These are phyloP conservation scores for Enteromius anoplus DNA, from an alignment of 2,797 vertebrate species.

Conservation along the genomic window DNA sequence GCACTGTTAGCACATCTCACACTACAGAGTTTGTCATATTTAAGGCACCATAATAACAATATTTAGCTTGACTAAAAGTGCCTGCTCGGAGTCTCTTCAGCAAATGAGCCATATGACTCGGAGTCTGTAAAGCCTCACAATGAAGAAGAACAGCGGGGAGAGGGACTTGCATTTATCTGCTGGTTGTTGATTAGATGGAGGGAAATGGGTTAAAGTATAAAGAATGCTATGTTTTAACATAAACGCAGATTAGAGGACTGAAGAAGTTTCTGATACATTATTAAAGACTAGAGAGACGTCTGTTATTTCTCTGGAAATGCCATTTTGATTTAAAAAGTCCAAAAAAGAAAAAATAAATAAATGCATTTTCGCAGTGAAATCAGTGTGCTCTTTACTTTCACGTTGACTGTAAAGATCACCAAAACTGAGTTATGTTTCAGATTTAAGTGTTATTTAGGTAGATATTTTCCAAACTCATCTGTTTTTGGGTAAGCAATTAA, in stretches of 20 bases:
- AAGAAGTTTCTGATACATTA: not conserved
- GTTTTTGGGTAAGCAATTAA: not conserved
- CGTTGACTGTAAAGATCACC: not conserved
- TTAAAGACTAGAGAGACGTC: not conserved
- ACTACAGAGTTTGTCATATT: constrained; percentile 31
- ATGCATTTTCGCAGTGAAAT: not conserved
- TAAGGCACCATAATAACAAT: constrained; percentile 11
- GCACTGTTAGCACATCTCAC: constrained; percentile 20
- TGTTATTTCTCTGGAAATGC: not conserved
- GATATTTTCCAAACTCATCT: not conserved
- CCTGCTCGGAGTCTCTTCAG: constrained; percentile 23
- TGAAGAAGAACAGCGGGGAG: no score
- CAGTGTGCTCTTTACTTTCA: not conserved
- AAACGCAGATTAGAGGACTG: not conserved
- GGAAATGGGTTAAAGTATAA: not conserved
- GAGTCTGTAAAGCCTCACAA: not conserved
- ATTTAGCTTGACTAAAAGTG: constrained; percentile 35
- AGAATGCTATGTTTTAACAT: not conserved
- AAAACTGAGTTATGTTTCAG: not conserved
- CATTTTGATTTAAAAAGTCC: not conserved
- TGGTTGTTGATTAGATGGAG: not conserved
- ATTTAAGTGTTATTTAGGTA: not conserved
- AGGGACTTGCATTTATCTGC: not conserved
- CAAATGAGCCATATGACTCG: not conserved
- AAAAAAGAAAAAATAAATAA: not conserved